Conservation (phyloP, 1,140 invertebrate species). For the Lordiphosa mommai region DNA sequence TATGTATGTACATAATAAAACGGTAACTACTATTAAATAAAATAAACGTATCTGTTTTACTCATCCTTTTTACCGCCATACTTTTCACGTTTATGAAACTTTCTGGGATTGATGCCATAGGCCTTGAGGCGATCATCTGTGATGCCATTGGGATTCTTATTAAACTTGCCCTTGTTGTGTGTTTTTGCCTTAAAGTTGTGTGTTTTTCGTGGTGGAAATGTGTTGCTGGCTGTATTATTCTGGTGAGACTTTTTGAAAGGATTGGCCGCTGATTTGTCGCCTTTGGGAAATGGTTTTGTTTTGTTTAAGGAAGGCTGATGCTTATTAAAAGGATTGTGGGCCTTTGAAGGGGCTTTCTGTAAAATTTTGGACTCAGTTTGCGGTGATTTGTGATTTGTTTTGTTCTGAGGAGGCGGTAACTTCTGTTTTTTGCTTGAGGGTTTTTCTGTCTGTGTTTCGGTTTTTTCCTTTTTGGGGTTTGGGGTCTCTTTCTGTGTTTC, state of each 20-base stretch:
- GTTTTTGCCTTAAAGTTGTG: conserved; percentile 46
- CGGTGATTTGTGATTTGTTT: neutral
- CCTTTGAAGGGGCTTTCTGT: neutral
- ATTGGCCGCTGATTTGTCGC: conserved; percentile 17
- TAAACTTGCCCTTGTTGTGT: conserved; percentile 36
- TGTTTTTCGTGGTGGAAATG: conserved; percentile 25
- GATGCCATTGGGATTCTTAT: conserved; percentile 39
- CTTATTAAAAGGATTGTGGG: conserved; percentile 33
- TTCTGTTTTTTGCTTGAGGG: neutral
- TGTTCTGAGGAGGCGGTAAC: neutral
- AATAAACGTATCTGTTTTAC: neutral
- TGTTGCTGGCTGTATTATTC: neutral
- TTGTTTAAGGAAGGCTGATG: neutral
- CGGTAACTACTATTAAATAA: conserved; percentile 12
- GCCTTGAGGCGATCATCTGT: conserved; percentile 89
- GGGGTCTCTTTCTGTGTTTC: too few relatives aligned
- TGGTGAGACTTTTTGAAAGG: conserved; percentile 40
- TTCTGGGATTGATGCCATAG: conserved; percentile 95
- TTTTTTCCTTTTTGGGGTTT: too few relatives aligned
- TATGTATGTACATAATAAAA: conserved; percentile 59
- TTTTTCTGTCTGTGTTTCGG: neutral
- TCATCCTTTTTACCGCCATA: conserved; percentile 56
- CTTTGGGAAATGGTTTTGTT: neutral
- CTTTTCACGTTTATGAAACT: conserved; percentile 82
- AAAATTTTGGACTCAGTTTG: too few relatives aligned